phyloP scores from a whole-genome alignment of 2,113 vertebrate species.

The Osmerus mordax region DNA sequence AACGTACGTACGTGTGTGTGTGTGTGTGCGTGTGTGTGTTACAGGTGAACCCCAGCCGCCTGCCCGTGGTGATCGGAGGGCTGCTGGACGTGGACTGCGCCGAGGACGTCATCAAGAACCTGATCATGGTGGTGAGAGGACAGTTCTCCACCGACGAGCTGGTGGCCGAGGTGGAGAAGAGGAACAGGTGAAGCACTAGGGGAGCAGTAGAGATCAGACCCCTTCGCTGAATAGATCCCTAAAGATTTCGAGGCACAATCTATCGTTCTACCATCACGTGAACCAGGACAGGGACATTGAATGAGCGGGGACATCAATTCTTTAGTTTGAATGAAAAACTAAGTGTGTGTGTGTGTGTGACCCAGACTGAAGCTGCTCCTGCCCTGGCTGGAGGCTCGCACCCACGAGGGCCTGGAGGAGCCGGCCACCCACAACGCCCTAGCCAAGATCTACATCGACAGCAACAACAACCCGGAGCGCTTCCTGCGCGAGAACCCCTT shows the following conservation, averaged over 20 bases:
- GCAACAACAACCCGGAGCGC: constrained; percentile 97
- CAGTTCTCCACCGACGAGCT: constrained; percentile 98
- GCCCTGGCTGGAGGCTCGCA: constrained; percentile 96
- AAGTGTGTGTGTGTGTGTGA: constrained; percentile 1
- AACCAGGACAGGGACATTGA: too few relatives aligned
- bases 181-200: constrained; percentile 81
- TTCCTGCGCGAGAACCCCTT: constrained; percentile 96
- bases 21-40: constrained; percentile 5
- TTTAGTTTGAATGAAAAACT: too few relatives aligned
- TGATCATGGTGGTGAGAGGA: constrained; percentile 95
- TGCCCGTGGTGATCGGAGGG: constrained; percentile 96
- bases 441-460: constrained; percentile 99
- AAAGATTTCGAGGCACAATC: not conserved
- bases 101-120: constrained; percentile 97
- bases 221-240: too few relatives aligned
- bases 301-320: too few relatives aligned
- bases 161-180: constrained; percentile 97
- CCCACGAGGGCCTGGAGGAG: constrained; percentile 97
- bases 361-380: constrained; percentile 91
- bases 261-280: too few relatives aligned
- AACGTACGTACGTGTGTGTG: not conserved
- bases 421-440: constrained; percentile 96
- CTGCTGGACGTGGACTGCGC: constrained; percentile 97
- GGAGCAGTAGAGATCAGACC: not conserved
- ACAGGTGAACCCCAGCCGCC: constrained; percentile 95